Base-by-base conservation (phyloP, 1,140 invertebrate species). In the Papilio polyxenes region DNA sequence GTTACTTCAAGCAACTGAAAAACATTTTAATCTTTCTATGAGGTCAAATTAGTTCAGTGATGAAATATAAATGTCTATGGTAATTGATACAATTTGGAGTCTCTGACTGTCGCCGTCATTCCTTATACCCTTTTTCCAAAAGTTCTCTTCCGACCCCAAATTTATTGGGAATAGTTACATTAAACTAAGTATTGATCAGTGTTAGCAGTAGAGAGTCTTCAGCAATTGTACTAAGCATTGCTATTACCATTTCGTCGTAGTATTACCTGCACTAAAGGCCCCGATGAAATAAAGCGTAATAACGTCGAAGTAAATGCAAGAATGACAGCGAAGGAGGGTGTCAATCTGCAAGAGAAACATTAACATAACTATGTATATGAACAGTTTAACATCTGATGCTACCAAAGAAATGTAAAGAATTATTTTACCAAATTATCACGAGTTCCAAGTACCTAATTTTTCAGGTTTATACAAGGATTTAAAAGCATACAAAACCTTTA, bases 261-360 rank as follows among this genome's bases (percentile, higher is more conserved):
- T 62, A 40, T 82, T 87, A 90, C 89, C 83, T 87, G 79, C 84
- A 85, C 89, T 4, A 88, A 75, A 0, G 91, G 91, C 11, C 88
- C 90, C 0, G 81, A 59, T 62, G 85, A 82, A 1, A 88, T 13
- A 40, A 86, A 85, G 48, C 88, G 87, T n/a, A 86, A 62, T 87
- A 88, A 90, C 0, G 89, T 91, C 2, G 82, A 72, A n/a, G 85
- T 85, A 62, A 90, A 83, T 0, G 84, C 88, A 23, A 93, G 56
- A 7, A 89, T 77, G 0, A 91, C 9, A 0, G 86, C 89, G 72
- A 89, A 89, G 0, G 83, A 82, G 40, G 90, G 89, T 10, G 87
- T 92, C 75, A 93, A 87, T 81, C 92, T 93, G 84, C n/a, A 88
- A 87, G 62, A 74, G 31, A 40, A 59, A 75, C 23, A 65, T 31